These are phyloP conservation scores for Acanthornis magna DNA, from an alignment of 2,797 vertebrate genomes.

Conservation along the genomic window DNA sequence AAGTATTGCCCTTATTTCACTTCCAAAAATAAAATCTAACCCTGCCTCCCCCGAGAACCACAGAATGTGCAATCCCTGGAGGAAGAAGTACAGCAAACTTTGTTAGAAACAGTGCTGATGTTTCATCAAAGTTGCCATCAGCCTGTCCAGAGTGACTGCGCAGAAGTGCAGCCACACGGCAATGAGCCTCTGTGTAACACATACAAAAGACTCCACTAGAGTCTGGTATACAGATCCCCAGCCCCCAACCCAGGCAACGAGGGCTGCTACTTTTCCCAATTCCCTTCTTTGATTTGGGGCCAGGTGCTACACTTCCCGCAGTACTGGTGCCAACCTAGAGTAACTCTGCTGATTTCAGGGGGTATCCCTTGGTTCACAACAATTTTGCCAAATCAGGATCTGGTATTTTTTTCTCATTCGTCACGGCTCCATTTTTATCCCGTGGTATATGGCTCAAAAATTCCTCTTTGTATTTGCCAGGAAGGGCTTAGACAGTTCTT, in stretches of 20 bases:
- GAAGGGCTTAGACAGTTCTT: background rate
- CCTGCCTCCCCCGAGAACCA: background rate
- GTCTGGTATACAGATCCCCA: slow-evolving; percentile 3
- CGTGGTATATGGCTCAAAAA: background rate
- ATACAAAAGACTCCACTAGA: slow-evolving; percentile 56
- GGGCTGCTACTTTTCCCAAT: slow-evolving; percentile 24
- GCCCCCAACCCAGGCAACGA: slow-evolving; percentile 7
- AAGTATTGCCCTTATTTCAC: background rate
- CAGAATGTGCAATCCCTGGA: background rate
- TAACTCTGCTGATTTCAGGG: background rate
- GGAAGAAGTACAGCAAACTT: background rate
- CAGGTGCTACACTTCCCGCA: background rate
- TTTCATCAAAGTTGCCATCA: slow-evolving; percentile 23
- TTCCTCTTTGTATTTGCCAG: background rate
- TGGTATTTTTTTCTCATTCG: background rate
- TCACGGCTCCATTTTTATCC: slow-evolving; percentile 5
- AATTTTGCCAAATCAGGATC: background rate
- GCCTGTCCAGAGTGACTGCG: background rate
- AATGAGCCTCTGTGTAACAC: slow-evolving; percentile 20
- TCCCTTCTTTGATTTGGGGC: background rate
- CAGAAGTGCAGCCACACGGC: slow-evolving; percentile 25
- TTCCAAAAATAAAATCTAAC: background rate
- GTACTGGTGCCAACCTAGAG: background rate
- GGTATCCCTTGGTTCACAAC: background rate
- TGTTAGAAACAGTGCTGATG: background rate